Evolutionary conservation across 2,888 invertebrate species (phyloP), one percentile per base, ranked within the genome.

Genomic region (Rotaria sp.): DNA sequence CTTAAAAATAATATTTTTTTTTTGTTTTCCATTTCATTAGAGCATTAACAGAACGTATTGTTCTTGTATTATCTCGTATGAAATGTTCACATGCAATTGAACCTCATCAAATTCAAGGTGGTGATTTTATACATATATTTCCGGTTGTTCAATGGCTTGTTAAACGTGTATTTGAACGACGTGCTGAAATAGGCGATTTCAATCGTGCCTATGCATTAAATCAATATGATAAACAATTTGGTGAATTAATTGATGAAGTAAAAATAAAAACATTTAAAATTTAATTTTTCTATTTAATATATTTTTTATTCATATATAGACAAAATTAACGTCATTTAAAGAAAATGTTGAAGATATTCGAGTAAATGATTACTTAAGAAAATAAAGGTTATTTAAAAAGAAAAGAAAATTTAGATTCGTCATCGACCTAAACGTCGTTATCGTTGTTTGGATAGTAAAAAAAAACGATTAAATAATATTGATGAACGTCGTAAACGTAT

Each of bases 91-190:
- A 94, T 90, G 93, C 93, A 84, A 94, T 98, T 90, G 97, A 98
- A 91, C 98, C 98, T 21, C 98, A 98, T 94, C 97, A 98, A 92
- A 97, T 98, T 88, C 97, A 97, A 92, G 98, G 97, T 10, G 92
- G 97, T 89, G 97, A 98, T 92, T 96, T 95, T 90, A 95, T 96
- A 87, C 96, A 96, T 90, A 96, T 98, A 89, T 96, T 94, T 90
- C 97, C 97, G 55, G 94, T 97, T 35, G 94, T 97, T 87, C 95
- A 94, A 92, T 98, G 97, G 97, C 93, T 98, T n/a, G 96, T 98
- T 7, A 96, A 96, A 92, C 94, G 94, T 89, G 96, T 96, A 5
- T 94, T 96, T 91, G 96, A 96, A 92, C 95, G 94, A 88, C 93
- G 96, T 87, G 94, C 94, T 89, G 96, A 96, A 89, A 94, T 94